Conservation (phyloP, 2,888 invertebrate species). For the Trichogramma dendrolimi region DNA sequence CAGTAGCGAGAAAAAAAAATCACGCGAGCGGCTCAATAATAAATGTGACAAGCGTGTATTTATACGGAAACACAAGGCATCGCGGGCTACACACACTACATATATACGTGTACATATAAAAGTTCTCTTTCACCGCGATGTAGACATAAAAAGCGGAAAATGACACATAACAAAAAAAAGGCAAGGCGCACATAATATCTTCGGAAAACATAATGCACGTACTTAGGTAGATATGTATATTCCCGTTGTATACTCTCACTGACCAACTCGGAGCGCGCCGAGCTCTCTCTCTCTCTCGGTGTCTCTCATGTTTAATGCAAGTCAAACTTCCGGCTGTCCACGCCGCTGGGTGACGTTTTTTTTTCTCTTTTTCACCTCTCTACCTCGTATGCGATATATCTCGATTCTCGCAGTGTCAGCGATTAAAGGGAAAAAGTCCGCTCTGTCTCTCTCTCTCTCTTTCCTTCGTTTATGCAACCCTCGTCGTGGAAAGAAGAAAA, state of each 20-base stretch:
- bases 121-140: background rate
- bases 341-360: too few relatives aligned
- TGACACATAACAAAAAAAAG: background rate
- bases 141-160: background rate
- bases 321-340: too few relatives aligned
- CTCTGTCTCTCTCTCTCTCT: slow-evolving; percentile 1
- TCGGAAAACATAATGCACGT: background rate
- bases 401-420: too few relatives aligned
- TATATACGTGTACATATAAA: too few relatives aligned
- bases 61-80: too few relatives aligned
- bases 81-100: too few relatives aligned
- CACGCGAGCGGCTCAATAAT: too few relatives aligned
- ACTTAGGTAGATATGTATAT: background rate
- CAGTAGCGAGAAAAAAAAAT: too few relatives aligned
- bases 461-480: background rate
- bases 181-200: background rate
- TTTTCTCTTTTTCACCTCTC: background rate
- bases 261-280: slow-evolving; percentile 4
- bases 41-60: too few relatives aligned
- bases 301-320: too few relatives aligned
- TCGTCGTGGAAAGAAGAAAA: background rate
- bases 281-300: background rate
- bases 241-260: slow-evolving; percentile 7
- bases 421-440: slow-evolving; percentile 1
- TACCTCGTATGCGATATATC: too few relatives aligned